phyloP scores from a whole-genome alignment of 2,113 vertebrate species.

The Drymodes brunneopygia region DNA sequence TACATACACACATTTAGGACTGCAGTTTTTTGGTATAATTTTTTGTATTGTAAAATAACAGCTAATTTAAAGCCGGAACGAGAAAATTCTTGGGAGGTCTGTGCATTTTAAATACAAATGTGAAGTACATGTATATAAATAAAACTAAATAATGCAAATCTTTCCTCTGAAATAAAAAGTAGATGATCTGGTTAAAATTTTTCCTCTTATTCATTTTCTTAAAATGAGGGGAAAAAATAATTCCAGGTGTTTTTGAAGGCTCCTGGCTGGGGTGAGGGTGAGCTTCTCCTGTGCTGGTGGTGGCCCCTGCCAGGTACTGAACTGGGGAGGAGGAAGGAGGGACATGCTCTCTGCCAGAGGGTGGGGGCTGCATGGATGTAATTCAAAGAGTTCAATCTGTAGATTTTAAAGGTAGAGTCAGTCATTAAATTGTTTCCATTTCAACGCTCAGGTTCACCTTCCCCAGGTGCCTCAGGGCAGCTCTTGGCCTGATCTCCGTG shows the following conservation, averaged over 20 bases:
- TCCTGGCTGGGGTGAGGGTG: neutral
- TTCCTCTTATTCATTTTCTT: neutral
- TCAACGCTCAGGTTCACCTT: neutral
- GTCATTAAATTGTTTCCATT: neutral
- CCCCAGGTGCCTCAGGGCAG: neutral
- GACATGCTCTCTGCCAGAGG: neutral
- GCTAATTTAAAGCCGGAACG: constrained; percentile 78
- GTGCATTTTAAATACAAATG: constrained; percentile 83
- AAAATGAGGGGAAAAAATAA: rapidly evolving
- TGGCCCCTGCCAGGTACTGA: rapidly evolving
- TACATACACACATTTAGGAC: constrained; percentile 80
- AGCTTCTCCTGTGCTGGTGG: rapidly evolving
- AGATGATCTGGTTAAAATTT: constrained; percentile 66
- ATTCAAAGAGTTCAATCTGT: neutral
- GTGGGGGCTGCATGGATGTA: too few relatives aligned
- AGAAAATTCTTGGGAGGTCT: constrained; percentile 72
- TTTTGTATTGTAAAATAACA: constrained; percentile 94
- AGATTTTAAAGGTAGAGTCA: neutral
- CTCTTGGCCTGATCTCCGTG: neutral
- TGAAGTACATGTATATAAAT: constrained; percentile 90
- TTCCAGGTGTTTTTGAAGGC: neutral
- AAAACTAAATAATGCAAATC: constrained; percentile 82
- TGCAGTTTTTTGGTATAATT: constrained; percentile 76
- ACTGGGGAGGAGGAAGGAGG: neutral
- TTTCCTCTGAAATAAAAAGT: constrained; percentile 89